Conservation (phyloP, 2,113 vertebrate genomes). For the Gulo gulo region DNA sequence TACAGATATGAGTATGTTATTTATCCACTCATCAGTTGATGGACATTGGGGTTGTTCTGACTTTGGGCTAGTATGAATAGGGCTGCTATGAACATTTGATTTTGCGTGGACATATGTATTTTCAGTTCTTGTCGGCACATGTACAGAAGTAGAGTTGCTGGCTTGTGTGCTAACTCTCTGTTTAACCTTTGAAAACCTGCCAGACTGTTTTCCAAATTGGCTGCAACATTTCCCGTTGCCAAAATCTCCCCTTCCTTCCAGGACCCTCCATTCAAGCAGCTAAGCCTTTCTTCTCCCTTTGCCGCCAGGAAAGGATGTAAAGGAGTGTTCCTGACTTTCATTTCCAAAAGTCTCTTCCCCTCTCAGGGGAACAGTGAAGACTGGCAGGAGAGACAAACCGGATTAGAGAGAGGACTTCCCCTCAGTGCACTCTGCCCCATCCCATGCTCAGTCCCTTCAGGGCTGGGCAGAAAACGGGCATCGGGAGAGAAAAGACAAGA, state of each 20-base stretch:
- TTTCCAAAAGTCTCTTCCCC: not conserved
- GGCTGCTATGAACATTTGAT: not conserved
- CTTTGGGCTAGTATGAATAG: not conserved
- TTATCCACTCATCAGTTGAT: not conserved
- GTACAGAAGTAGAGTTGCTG: not conserved
- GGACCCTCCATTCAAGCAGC: not conserved
- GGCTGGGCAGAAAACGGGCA: not conserved
- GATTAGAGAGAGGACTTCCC: not conserved
- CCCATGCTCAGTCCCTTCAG: not conserved
- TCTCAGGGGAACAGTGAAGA: not conserved
- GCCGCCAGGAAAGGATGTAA: not conserved
- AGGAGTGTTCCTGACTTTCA: too few species aligned
- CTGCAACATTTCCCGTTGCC: not conserved
- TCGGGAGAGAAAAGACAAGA: not conserved
- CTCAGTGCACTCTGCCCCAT: not conserved
- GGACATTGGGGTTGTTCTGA: not conserved
- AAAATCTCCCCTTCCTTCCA: not conserved
- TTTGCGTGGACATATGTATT: not conserved
- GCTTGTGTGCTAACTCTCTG: not conserved
- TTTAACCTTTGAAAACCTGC: not conserved
- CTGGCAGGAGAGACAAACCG: not conserved
- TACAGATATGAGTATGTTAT: not conserved
- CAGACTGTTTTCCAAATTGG: not conserved
- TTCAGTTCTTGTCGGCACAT: not conserved
- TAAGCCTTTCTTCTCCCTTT: not conserved